Evolutionary conservation across 2,888 invertebrate genomes (phyloP).

Genomic region (Ennomos erosarius): DNA sequence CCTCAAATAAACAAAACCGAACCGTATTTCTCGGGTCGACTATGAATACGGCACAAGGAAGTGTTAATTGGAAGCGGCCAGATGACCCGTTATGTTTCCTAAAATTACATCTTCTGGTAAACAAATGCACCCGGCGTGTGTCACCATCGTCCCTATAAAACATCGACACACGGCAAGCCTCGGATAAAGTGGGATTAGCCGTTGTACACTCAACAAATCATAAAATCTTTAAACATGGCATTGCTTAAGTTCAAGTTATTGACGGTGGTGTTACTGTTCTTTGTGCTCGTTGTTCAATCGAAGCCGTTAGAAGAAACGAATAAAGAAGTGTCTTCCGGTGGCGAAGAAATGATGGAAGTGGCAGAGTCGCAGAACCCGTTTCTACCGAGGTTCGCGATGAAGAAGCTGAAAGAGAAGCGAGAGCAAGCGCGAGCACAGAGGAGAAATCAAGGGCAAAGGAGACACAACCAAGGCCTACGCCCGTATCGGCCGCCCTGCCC

Average conservation of each 20-base stretch:
- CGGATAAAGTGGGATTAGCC: slow-evolving; percentile 64
- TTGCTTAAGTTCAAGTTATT: slow-evolving; percentile 46
- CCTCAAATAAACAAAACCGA: slow-evolving; percentile 34
- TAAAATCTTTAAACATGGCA: slow-evolving; percentile 43
- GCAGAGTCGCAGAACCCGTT: slow-evolving; percentile 75
- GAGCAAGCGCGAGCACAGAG: slow-evolving; percentile 62
- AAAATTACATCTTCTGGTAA: slow-evolving; percentile 70
- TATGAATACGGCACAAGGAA: slow-evolving; percentile 64
- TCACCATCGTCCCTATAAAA: slow-evolving; percentile 75
- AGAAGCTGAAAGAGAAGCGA: slow-evolving; percentile 65
- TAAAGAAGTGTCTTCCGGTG: slow-evolving; percentile 31
- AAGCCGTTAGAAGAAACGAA: slow-evolving; percentile 54
- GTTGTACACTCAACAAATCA: slow-evolving; percentile 37
- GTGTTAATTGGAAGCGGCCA: slow-evolving; percentile 77
- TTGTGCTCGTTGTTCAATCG: slow-evolving; percentile 48
- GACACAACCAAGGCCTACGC: slow-evolving; percentile 40
- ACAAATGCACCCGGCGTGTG: slow-evolving; percentile 78
- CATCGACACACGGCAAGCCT: slow-evolving; percentile 40
- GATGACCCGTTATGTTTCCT: slow-evolving; percentile 78
- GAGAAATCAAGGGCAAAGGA: slow-evolving; percentile 53
- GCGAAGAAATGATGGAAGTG: slow-evolving; percentile 69
- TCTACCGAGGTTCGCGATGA: slow-evolving; percentile 76
- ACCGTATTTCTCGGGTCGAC: slow-evolving; percentile 41
- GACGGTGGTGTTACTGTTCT: slow-evolving; percentile 45
- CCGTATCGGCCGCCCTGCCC: slow-evolving; percentile 36